Conservation (phyloP, 2,888 invertebrate genomes). For the Mesoligia furuncula region DNA sequence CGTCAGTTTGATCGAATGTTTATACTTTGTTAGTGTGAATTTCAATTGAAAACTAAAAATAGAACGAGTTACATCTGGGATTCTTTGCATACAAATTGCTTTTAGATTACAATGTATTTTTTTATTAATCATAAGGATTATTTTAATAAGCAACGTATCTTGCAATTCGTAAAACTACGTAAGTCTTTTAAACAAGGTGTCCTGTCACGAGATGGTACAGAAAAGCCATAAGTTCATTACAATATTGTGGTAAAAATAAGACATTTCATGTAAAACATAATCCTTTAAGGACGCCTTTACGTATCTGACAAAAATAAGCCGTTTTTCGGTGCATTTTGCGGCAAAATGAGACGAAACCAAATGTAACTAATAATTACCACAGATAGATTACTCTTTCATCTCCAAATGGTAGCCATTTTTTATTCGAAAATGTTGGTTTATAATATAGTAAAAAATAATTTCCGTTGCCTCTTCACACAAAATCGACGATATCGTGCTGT, state of each 20-base stretch:
- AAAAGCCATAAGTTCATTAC: slow-evolving; percentile 7
- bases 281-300: too few species aligned
- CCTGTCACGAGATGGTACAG: neutral
- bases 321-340: too few species aligned
- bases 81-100: slow-evolving; percentile 34
- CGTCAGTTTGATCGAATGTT: slow-evolving; percentile 52
- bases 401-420: too few species aligned
- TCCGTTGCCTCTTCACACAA: too few species aligned
- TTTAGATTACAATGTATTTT: slow-evolving; percentile 29
- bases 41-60: slow-evolving; percentile 48
- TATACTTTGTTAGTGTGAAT: slow-evolving; percentile 47
- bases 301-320: too few species aligned
- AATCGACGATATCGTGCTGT: too few species aligned
- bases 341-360: too few species aligned
- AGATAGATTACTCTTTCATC: too few species aligned
- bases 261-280: neutral
- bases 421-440: too few species aligned
- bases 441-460: too few species aligned
- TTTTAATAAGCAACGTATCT: neutral
- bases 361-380: too few species aligned
- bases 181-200: neutral
- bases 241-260: slow-evolving; percentile 26
- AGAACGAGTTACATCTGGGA: slow-evolving; percentile 25
- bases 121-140: slow-evolving; percentile 12
- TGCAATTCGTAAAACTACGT: neutral